These are phyloP conservation scores for Gallirallus australis DNA, from an alignment of 2,797 vertebrate species.

Conservation along the genomic window DNA sequence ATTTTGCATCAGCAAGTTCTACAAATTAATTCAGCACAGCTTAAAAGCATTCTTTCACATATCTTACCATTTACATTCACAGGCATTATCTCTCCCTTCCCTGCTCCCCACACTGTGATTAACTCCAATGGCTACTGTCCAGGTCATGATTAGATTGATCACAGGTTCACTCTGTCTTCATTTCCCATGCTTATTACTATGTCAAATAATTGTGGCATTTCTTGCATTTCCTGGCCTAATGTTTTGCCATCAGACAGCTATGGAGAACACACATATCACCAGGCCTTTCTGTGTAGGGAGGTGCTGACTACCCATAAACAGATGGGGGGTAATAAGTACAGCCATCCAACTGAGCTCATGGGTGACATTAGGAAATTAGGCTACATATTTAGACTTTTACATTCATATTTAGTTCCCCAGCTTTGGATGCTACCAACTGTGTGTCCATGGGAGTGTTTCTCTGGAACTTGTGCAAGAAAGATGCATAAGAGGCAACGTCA, in stretches of 20 bases:
- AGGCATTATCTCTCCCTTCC: neutral
- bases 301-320: slow-evolving; percentile 19
- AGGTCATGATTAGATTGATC: neutral
- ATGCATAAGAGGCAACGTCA: neutral
- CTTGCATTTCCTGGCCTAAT: neutral
- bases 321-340: slow-evolving; percentile 14
- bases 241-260: neutral
- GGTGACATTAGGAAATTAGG: slow-evolving; percentile 7
- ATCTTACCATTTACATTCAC: neutral
- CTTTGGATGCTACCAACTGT: neutral
- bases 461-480: neutral
- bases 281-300: neutral
- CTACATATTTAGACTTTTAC: neutral
- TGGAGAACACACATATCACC: neutral
- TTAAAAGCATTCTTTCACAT: neutral
- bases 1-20: neutral
- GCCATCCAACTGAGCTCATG: neutral
- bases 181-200: neutral
- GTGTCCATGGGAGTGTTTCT: neutral
- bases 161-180: neutral
- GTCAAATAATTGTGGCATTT: neutral
- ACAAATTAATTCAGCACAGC: neutral
- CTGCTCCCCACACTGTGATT: neutral
- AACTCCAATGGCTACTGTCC: neutral
- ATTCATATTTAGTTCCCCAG: neutral